These are phyloP conservation scores for Jaculus jaculus DNA, from an alignment of 2,113 vertebrate species.

Conservation along the genomic window DNA sequence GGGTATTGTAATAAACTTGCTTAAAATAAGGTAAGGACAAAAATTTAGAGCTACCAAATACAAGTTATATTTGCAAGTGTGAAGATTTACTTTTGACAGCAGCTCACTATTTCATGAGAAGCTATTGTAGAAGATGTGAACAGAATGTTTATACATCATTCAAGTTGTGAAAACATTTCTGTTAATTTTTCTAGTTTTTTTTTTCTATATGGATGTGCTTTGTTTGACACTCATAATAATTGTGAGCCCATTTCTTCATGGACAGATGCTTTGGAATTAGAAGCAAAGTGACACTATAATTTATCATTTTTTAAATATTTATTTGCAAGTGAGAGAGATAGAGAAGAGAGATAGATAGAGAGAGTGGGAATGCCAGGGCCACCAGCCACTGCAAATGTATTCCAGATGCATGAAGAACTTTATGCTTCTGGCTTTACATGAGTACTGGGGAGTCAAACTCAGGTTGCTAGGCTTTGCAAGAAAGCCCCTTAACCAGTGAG, in stretches of 20 bases:
- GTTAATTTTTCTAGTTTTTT: conserved; percentile 38
- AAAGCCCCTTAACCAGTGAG: too few relatives aligned
- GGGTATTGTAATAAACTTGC: conserved; percentile 43
- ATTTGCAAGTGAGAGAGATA: too few relatives aligned
- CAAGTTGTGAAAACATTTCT: background rate
- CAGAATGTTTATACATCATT: conserved; percentile 39
- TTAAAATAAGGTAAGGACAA: background rate
- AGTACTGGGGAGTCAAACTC: too few relatives aligned
- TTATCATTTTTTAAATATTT: conserved; percentile 26
- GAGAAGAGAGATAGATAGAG: too few relatives aligned
- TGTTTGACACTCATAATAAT: conserved; percentile 43
- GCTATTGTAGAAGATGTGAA: background rate
- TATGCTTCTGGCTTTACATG: too few relatives aligned
- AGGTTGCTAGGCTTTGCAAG: too few relatives aligned
- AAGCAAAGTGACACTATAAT: conserved; percentile 55
- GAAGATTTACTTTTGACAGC: conserved; percentile 32
- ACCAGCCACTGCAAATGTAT: too few relatives aligned
- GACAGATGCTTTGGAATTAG: conserved; percentile 50
- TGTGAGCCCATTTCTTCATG: conserved; percentile 47
- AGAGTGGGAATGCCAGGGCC: too few relatives aligned
- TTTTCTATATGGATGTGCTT: background rate
- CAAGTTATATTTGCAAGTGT: conserved; percentile 5
- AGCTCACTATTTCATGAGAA: background rate
- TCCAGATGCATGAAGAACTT: too few relatives aligned
- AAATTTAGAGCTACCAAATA: conserved; percentile 2